Evolutionary conservation across 2,113 vertebrate species (phyloP).

Genomic region (Triplophysa rosa): DNA sequence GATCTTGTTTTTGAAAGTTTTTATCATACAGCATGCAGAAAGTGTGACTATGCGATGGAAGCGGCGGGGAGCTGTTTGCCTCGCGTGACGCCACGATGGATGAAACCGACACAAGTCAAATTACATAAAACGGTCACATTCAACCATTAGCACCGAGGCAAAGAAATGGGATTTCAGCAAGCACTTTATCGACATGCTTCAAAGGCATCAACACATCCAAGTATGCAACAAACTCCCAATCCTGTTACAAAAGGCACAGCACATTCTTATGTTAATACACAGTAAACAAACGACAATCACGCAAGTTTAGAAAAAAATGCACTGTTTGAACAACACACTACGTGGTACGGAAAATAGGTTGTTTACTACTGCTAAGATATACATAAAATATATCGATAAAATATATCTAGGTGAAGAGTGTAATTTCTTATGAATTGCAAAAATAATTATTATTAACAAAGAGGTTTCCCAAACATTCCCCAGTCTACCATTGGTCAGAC

Average conservation of each 20-base stretch:
- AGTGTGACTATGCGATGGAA: conserved; percentile 22
- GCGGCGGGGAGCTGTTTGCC: not conserved
- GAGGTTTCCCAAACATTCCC: no score
- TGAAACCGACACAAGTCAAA: conserved; percentile 13
- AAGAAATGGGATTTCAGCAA: conserved; percentile 34
- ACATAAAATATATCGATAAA: no score
- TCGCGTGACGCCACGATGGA: not conserved
- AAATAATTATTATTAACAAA: no score
- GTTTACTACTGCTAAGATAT: no score
- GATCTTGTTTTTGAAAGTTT: conserved; percentile 1
- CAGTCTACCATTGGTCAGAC: no score
- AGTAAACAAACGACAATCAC: not conserved
- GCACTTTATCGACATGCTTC: conserved; percentile 45
- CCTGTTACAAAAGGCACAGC: conserved; percentile 45
- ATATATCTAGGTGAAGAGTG: no score
- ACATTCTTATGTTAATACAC: conserved; percentile 28
- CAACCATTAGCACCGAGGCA: conserved; percentile 25
- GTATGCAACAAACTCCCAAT: conserved; percentile 10
- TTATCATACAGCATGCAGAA: conserved; percentile 55
- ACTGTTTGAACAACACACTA: not conserved
- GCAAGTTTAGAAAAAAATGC: not conserved
- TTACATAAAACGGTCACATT: conserved; percentile 10
- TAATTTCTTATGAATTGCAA: no score
- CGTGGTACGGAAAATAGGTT: not conserved
- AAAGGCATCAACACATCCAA: conserved; percentile 21